These are phyloP conservation scores for Caenorhabditis tropicalis DNA, from an alignment of 1,140 invertebrate species.

Conservation along the genomic window DNA sequence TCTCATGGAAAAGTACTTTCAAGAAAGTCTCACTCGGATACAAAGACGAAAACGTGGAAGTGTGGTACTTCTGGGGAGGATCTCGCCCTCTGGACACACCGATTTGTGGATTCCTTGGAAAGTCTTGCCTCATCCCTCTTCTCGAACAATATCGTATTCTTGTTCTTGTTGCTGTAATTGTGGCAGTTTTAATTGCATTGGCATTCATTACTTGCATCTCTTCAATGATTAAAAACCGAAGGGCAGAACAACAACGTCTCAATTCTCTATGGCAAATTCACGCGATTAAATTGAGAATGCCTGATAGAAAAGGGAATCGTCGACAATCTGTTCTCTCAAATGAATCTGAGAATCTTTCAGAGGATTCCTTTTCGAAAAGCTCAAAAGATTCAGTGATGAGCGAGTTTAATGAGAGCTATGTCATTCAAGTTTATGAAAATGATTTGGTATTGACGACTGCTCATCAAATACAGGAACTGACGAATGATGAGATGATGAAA, in stretches of 20 bases:
- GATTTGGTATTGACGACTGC: conserved; percentile 59
- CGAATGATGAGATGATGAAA: background rate
- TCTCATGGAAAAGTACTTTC: background rate
- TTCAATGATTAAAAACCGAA: background rate
- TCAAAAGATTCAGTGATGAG: background rate
- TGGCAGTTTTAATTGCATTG: background rate
- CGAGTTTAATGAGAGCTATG: conserved; percentile 36
- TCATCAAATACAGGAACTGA: conserved; percentile 15
- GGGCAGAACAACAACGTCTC: conserved; percentile 17
- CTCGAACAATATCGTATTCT: conserved; percentile 48
- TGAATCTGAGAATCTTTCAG: conserved; percentile 9
- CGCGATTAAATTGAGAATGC: background rate
- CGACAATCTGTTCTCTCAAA: conserved; percentile 29
- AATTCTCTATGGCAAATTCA: conserved; percentile 53
- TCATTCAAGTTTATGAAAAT: background rate
- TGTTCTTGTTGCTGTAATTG: conserved; percentile 15
- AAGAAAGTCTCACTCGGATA: conserved; percentile 19
- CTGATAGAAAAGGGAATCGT: conserved; percentile 52
- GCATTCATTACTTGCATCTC: background rate
- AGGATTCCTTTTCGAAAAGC: background rate
- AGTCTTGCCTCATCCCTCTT: conserved; percentile 40
- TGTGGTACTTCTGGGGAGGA: background rate
- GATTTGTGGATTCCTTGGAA: conserved; percentile 50
- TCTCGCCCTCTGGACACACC: background rate
- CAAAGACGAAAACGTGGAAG: conserved; percentile 5